A percentile compares a stretch with the other conserved stretches of the same genome.
Conservation (phyloP, 2,888 invertebrate species). For the Nomada hirtipes region DNA sequence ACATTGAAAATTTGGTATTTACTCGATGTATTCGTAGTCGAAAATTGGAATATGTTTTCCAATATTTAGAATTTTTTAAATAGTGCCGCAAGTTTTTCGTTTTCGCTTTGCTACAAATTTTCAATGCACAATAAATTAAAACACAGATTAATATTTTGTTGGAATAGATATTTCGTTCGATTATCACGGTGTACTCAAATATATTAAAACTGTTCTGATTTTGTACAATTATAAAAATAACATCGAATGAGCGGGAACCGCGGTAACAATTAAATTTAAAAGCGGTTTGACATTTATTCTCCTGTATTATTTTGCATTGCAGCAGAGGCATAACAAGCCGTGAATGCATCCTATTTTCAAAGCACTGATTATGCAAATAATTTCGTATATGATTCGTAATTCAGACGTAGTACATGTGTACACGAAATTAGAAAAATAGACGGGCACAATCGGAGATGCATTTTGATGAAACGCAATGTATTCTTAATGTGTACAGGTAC, state of each 20-base stretch:
- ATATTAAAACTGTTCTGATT: conserved; percentile 26
- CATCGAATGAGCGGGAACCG: conserved; percentile 17
- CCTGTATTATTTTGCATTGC: conserved; percentile 36
- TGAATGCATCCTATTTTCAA: conserved; percentile 43
- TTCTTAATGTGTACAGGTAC: conserved; percentile 72
- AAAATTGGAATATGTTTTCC: background rate
- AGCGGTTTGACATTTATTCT: conserved; percentile 43
- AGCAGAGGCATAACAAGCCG: conserved; percentile 54
- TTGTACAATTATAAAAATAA: conserved; percentile 29
- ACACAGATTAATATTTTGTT: conserved; percentile 17
- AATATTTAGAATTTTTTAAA: background rate
- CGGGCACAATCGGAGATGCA: conserved; percentile 19
- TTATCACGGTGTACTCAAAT: conserved; percentile 45
- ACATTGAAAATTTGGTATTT: conserved; percentile 40
- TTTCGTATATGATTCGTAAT: conserved; percentile 9
- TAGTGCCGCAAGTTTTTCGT: background rate
- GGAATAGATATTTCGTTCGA: conserved; percentile 3
- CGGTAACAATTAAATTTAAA: conserved; percentile 34
- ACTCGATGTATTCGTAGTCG: background rate
- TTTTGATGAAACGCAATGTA: conserved; percentile 46
- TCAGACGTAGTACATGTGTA: conserved; percentile 16
- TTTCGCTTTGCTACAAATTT: conserved; percentile 16
- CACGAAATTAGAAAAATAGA: background rate
- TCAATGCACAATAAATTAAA: conserved; percentile 21
- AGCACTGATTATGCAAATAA: conserved; percentile 31